Evolutionary conservation across 2,113 vertebrate species (phyloP).

Genomic region (Gopherus flavomarginatus): DNA sequence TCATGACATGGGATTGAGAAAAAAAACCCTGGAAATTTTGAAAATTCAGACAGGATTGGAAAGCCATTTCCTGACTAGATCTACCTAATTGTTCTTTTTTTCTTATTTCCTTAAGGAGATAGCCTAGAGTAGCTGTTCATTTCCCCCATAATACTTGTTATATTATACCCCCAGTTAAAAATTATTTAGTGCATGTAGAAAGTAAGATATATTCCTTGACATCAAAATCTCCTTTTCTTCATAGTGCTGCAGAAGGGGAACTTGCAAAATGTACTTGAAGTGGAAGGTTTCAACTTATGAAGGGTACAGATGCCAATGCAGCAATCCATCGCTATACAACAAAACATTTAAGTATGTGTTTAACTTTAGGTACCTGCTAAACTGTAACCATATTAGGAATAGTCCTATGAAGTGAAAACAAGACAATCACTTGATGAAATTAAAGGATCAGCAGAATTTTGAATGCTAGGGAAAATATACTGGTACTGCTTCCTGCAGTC

Average conservation of each 20-base stretch:
- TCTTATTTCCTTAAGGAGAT: background rate
- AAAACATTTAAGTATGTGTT: background rate
- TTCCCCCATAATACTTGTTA: background rate
- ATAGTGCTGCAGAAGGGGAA: background rate
- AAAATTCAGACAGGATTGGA: background rate
- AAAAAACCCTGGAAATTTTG: background rate
- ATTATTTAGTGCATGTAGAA: background rate
- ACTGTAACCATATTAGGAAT: background rate
- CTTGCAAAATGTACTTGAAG: background rate
- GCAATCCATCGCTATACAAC: background rate
- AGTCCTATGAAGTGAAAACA: background rate
- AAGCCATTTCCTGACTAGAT: background rate
- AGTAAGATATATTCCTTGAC: background rate
- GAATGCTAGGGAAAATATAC: background rate
- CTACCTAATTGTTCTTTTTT: background rate
- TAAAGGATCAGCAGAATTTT: background rate
- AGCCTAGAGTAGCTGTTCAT: background rate
- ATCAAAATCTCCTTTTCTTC: background rate
- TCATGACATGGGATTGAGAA: background rate
- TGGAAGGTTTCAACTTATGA: background rate
- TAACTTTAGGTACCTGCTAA: background rate
- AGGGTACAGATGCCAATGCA: background rate
- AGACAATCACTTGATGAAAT: background rate
- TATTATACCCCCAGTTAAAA: background rate
- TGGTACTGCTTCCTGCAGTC: background rate